Base-by-base conservation (phyloP, 37 sponge, comb jelly and placozoan species). In the Halichondria panicea region DNA sequence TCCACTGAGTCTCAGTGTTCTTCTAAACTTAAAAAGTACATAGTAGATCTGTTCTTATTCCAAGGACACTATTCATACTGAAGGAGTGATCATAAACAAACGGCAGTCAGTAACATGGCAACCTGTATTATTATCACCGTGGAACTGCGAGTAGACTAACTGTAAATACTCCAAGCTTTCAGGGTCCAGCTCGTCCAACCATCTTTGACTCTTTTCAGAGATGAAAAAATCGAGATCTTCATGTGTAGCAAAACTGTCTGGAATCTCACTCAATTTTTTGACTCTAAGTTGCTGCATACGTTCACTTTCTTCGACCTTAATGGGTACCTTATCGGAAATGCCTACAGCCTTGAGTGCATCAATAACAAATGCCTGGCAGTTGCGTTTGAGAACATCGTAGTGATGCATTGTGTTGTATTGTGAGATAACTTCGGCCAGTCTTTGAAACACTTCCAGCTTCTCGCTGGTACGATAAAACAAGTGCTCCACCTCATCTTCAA, bases 321-420 rank as follows among this genome's bases (percentile, higher is more conserved):
- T n/a, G n/a, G n/a, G n/a, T n/a, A n/a, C n/a, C n/a, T n/a, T n/a
- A n/a, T n/a, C n/a, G n/a, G n/a, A n/a, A n/a, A 24, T 30, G 8
- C 39, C 39, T 19, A 31, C 18, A 18, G 15, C 65, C 15, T 33
- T 64, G 15, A 64, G 35, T 7, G 15, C 65, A 64, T 64, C 65
- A 7, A 18, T 34, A 8, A 64, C 65, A 64, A 64, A 64, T 36
- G 9, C 4, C 65, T 64, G 65, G 32, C 65, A 64, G 35, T 64
- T 64, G 18, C 65, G 65, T 9, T 15, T 3, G 36, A 64, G 4
- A 32, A 64, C 12, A 33, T 64, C 35, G 15, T 64, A 64, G 32
- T 18, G 8, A 64, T 64, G 35, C 9, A 13, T 13, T 18, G 13
- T 9, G 13, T 48, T 48, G 50, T 48, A 48, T 13, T 13, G 50